These are phyloP conservation scores for Diplolepis rosae DNA, from an alignment of 2,888 invertebrate species.

Conservation along the genomic window DNA sequence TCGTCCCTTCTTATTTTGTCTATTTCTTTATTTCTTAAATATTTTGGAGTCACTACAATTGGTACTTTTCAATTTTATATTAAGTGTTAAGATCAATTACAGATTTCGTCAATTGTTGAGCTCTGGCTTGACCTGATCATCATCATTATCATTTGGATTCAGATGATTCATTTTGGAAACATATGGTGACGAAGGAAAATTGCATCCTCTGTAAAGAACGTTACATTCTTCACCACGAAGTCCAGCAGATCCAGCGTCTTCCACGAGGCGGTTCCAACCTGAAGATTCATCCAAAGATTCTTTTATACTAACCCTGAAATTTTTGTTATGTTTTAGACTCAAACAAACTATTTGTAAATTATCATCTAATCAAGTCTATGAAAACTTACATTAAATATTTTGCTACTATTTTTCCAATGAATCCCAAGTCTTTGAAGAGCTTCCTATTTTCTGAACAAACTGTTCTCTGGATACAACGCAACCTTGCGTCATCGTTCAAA, in stretches of 20 bases:
- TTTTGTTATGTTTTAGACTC: not conserved
- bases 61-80: too few species aligned
- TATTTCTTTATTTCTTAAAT: too few species aligned
- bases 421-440: conserved; percentile 61
- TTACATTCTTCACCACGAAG: conserved; percentile 65
- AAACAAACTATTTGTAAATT: not conserved
- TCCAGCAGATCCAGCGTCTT: conserved; percentile 67
- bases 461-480: conserved; percentile 68
- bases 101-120: too few species aligned
- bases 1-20: too few species aligned
- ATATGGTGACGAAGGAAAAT: conserved; percentile 6
- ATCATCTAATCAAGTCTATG: not conserved
- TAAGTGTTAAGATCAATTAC: too few species aligned
- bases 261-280: conserved; percentile 67
- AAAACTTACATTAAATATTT: conserved; percentile 67
- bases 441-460: conserved; percentile 67
- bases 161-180: not conserved
- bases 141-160: not conserved
- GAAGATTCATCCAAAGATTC: conserved; percentile 58
- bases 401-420: conserved; percentile 60
- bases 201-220: conserved; percentile 67
- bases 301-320: conserved; percentile 57
- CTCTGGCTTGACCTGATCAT: too few species aligned
- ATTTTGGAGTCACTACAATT: too few species aligned
- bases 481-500: conserved; percentile 62